phyloP scores from a whole-genome alignment of 1,140 invertebrate genomes.

The Orius insidiosus region DNA sequence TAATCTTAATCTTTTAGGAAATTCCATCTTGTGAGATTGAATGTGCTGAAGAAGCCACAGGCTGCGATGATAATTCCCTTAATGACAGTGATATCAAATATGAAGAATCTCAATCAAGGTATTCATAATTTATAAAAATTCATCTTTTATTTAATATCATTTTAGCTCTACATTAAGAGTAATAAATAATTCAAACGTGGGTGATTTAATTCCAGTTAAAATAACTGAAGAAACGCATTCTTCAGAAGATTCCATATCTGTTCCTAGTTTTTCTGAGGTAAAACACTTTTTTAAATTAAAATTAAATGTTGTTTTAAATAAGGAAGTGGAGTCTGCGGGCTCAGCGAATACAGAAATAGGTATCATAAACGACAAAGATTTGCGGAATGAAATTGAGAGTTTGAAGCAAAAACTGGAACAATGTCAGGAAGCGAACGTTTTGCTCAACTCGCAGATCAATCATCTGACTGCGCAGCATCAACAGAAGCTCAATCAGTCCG shows the following conservation, averaged over 20 bases:
- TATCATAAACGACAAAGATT: neutral
- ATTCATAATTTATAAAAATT: constrained; percentile 3
- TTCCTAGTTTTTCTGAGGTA: constrained; percentile 27
- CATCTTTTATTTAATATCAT: too few species aligned
- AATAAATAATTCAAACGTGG: constrained; percentile 27
- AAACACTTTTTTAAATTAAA: too few species aligned
- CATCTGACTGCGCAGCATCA: constrained; percentile 26
- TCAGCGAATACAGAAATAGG: too few species aligned
- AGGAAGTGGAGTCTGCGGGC: too few species aligned
- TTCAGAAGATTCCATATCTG: constrained; percentile 27
- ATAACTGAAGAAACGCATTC: constrained; percentile 24
- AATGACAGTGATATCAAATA: constrained; percentile 14
- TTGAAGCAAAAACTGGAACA: constrained; percentile 24
- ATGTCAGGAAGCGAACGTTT: constrained; percentile 28
- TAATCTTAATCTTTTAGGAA: constrained; percentile 3
- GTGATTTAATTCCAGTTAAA: constrained; percentile 31
- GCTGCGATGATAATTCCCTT: constrained; percentile 8
- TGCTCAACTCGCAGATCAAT: constrained; percentile 27
- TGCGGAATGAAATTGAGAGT: constrained; percentile 16
- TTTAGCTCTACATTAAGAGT: constrained; percentile 26
- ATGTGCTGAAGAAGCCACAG: constrained; percentile 18
- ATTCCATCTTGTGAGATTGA: constrained; percentile 14
- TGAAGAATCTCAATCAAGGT: constrained; percentile 2
- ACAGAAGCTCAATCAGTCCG: constrained; percentile 20
- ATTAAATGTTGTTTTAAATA: too few species aligned